Percentiles rank a stretch among this genome's conserved stretches.
phyloP scores from a whole-genome alignment of 2,797 vertebrate species.

The Phalanger gymnotis region DNA sequence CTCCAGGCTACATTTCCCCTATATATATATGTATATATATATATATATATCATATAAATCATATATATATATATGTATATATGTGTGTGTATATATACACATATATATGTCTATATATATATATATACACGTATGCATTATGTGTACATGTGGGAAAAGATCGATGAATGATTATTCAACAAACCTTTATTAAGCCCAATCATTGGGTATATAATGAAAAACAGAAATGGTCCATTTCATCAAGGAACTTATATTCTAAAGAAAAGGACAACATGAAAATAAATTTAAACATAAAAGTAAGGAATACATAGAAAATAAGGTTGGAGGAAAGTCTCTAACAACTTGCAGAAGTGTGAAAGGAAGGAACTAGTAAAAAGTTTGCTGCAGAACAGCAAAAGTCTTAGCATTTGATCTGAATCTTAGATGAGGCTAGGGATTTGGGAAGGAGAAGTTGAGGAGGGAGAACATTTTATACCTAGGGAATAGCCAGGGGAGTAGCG shows the following conservation, averaged over 20 bases:
- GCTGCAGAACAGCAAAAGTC: not conserved
- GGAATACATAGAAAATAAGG: not conserved
- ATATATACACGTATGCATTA: too few species aligned
- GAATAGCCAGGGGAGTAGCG: not conserved
- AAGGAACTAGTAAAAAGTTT: not conserved
- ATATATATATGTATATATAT: too few species aligned
- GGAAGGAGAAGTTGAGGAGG: not conserved
- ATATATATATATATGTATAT: too few species aligned
- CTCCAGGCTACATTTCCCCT: not conserved
- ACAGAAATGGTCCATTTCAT: not conserved
- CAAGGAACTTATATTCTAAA: not conserved
- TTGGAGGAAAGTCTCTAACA: not conserved
- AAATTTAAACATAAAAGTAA: not conserved
- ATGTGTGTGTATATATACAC: too few species aligned
- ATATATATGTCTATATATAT: too few species aligned
- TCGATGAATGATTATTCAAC: not conserved
- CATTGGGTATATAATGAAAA: not conserved
- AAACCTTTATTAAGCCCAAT: not conserved
- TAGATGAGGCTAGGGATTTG: not conserved
- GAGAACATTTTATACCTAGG: not conserved
- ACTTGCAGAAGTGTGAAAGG: not conserved
- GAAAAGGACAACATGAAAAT: not conserved
- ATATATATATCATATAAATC: not conserved
- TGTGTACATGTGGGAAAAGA: not conserved
- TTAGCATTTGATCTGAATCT: not conserved